A percentile compares a stretch with the other conserved stretches of the same genome.
Conservation (phyloP, 1,140 invertebrate genomes). For the Orussus abietinus region DNA sequence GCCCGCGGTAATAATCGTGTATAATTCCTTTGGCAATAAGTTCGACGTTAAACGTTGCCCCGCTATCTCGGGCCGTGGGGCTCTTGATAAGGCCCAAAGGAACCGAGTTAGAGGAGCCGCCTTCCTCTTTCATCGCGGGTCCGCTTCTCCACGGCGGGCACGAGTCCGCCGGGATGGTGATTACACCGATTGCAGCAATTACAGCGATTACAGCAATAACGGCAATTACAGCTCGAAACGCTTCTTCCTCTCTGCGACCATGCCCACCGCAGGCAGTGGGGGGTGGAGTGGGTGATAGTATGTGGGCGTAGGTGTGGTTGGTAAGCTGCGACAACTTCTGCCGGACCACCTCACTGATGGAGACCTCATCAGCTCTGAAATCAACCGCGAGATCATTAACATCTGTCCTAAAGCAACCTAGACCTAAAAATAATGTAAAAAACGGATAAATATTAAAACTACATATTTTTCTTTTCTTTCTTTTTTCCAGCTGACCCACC, state of each 20-base stretch:
- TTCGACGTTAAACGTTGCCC: too few species aligned
- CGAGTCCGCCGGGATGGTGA: too few species aligned
- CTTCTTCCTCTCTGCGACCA: slow-evolving; percentile 67
- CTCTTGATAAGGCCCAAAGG: too few species aligned
- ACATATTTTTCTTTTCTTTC: too few species aligned
- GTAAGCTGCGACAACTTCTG: slow-evolving; percentile 50
- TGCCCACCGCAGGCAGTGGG: slow-evolving; percentile 57
- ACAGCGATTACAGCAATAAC: slow-evolving; percentile 14
- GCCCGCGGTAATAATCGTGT: too few species aligned
- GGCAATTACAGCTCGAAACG: slow-evolving; percentile 57
- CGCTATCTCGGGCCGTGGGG: too few species aligned
- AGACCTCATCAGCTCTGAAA: slow-evolving; percentile 54
- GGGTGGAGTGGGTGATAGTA: slow-evolving; percentile 48
- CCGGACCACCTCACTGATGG: slow-evolving; percentile 46
- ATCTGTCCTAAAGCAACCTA: slow-evolving; percentile 8
- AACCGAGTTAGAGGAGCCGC: too few species aligned
- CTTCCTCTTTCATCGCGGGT: too few species aligned
- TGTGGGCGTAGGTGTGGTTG: slow-evolving; percentile 44
- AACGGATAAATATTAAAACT: slow-evolving; percentile 3
- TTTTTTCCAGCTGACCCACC: slow-evolving; percentile 38
- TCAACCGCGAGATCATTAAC: neutral
- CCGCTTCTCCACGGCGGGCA: too few species aligned
- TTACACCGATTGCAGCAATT: slow-evolving; percentile 6
- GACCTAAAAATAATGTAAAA: slow-evolving; percentile 10
- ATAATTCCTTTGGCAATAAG: too few species aligned